Conservation (phyloP, 2,797 vertebrate species). For the Oryzias sinensis region DNA sequence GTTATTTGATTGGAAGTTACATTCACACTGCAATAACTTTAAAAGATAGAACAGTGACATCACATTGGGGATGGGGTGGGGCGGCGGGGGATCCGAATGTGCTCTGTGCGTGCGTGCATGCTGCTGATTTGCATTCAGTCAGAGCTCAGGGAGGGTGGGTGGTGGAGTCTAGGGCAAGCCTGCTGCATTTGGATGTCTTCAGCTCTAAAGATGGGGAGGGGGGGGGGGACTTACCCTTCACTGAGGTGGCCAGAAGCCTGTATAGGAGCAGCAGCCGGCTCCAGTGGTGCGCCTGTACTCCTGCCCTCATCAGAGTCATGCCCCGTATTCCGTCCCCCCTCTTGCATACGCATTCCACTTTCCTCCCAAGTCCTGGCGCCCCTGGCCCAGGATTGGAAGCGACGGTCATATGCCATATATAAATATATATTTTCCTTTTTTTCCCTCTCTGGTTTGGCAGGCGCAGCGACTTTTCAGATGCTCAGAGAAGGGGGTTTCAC, state of each 20-base stretch:
- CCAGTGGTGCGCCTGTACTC: slow-evolving; percentile 84
- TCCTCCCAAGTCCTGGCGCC: slow-evolving; percentile 72
- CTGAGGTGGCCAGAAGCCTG: slow-evolving; percentile 84
- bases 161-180: slow-evolving; percentile 35
- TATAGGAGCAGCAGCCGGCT: slow-evolving; percentile 85
- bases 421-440: too few relatives aligned
- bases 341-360: slow-evolving; percentile 84
- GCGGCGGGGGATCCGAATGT: slow-evolving; percentile 17
- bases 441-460: slow-evolving; percentile 41
- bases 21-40: slow-evolving; percentile 54
- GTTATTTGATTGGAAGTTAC: background rate
- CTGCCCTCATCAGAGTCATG: slow-evolving; percentile 85
- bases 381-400: slow-evolving; percentile 71
- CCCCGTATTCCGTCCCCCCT: slow-evolving; percentile 82
- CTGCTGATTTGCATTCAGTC: slow-evolving; percentile 64
- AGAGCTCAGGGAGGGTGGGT: slow-evolving; percentile 29
- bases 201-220: slow-evolving; percentile 33
- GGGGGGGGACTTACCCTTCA: slow-evolving; percentile 86
- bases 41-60: slow-evolving; percentile 30
- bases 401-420: slow-evolving; percentile 50
- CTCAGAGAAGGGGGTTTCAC: slow-evolving; percentile 78
- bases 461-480: slow-evolving; percentile 76
- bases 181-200: slow-evolving; percentile 61
- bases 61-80: background rate
- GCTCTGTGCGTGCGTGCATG: slow-evolving; percentile 28